These are phyloP conservation scores for Paratrypauchen microcephalus DNA, from an alignment of 2,797 vertebrate genomes.

Conservation along the genomic window DNA sequence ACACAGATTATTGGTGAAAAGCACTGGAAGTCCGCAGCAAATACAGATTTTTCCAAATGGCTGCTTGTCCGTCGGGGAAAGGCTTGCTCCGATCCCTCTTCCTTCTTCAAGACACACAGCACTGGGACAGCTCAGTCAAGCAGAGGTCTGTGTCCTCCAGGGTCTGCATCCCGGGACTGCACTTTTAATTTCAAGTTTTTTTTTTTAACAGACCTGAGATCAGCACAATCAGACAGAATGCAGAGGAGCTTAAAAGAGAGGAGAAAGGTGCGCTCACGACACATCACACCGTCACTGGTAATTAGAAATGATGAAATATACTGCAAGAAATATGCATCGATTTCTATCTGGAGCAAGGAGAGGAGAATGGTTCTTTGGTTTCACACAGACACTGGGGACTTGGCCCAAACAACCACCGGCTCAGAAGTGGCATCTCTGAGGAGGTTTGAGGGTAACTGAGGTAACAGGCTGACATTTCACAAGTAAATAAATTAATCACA, in stretches of 20 bases:
- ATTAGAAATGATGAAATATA: constrained; percentile 14
- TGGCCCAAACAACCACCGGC: constrained; percentile 1
- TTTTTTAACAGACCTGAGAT: constrained; percentile 55
- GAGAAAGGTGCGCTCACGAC: constrained; percentile 16
- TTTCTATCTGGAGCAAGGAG: constrained; percentile 1
- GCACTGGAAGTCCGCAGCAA: constrained; percentile 55
- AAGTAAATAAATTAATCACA: neutral
- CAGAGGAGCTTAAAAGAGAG: constrained; percentile 17
- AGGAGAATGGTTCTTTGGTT: neutral
- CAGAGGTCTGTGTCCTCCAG: constrained; percentile 43
- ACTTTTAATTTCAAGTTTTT: constrained; percentile 62
- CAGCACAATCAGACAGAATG: constrained; percentile 45
- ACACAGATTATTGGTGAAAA: constrained; percentile 55
- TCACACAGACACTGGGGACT: neutral
- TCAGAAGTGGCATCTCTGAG: neutral
- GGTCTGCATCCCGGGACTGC: constrained; percentile 39
- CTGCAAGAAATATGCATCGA: constrained; percentile 9
- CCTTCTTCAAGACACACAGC: constrained; percentile 42
- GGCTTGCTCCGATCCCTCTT: constrained; percentile 42
- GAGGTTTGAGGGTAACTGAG: neutral
- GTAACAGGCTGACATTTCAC: neutral
- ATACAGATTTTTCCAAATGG: constrained; percentile 71
- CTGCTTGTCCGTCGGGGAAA: constrained; percentile 56
- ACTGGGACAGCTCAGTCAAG: constrained; percentile 30
- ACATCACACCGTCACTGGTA: neutral